A percentile compares a stretch with the other conserved stretches of the same genome.
These are phyloP conservation scores for Margaritifera margaritifera DNA, from an alignment of 2,888 invertebrate genomes.

Conservation along the genomic window DNA sequence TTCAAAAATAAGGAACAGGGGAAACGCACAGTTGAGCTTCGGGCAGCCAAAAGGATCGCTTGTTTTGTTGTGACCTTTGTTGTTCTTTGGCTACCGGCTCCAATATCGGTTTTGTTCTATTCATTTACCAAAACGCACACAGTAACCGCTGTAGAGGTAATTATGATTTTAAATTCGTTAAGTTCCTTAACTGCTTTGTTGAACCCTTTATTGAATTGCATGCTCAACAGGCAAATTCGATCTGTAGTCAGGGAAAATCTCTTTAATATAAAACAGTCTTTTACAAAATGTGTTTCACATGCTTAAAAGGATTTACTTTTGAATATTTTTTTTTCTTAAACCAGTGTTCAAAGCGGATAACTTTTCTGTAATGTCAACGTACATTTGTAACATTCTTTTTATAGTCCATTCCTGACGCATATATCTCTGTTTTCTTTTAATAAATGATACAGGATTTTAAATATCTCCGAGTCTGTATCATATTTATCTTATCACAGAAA, in stretches of 20 bases:
- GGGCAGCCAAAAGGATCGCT: slow-evolving; percentile 56
- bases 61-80: slow-evolving; percentile 37
- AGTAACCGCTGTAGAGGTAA: slow-evolving; percentile 14
- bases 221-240: slow-evolving; percentile 38
- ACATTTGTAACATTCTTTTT: no score
- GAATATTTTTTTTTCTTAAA: no score
- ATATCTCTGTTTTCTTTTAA: no score
- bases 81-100: slow-evolving; percentile 38
- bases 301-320: no score
- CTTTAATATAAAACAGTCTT: not conserved
- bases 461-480: no score
- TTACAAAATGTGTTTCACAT: no score
- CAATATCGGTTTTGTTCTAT: slow-evolving; percentile 23
- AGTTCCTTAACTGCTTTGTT: slow-evolving; percentile 33
- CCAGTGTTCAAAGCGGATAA: no score
- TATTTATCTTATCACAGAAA: no score
- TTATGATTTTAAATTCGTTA: slow-evolving; percentile 24
- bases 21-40: slow-evolving; percentile 53
- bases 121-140: slow-evolving; percentile 19
- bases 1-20: slow-evolving; percentile 53
- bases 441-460: no score
- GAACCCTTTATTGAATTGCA: slow-evolving; percentile 39
- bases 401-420: no score
- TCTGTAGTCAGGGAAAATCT: slow-evolving; percentile 8
- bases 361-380: no score